Evolutionary conservation across 2,797 vertebrate species (phyloP).

Genomic region (Neomorphus geoffroyi): DNA sequence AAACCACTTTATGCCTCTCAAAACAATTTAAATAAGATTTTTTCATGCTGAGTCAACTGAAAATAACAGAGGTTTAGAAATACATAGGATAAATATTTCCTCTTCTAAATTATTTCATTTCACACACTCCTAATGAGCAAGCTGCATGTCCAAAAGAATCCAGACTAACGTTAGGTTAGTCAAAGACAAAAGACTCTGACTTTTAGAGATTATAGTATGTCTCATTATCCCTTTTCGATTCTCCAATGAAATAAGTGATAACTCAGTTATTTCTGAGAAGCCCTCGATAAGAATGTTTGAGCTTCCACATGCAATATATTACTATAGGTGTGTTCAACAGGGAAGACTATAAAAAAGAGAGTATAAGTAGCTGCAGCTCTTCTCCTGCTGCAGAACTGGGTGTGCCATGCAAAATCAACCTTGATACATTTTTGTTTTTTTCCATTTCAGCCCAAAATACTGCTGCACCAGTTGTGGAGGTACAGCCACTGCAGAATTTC

Average conservation of each 20-base stretch:
- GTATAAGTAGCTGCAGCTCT: neutral
- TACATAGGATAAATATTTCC: neutral
- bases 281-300: neutral
- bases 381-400: neutral
- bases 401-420: neutral
- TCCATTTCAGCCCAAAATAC: neutral
- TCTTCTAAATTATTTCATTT: neutral
- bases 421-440: neutral
- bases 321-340: neutral
- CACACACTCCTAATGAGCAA: neutral
- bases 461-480: neutral
- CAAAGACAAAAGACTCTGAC: neutral
- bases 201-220: neutral
- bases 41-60: neutral
- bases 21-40: neutral
- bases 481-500: neutral
- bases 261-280: constrained; percentile 1
- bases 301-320: neutral
- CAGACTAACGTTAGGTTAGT: neutral
- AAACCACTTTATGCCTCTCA: neutral
- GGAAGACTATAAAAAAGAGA: neutral
- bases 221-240: constrained; percentile 7
- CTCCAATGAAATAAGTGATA: neutral
- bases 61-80: constrained; percentile 24
- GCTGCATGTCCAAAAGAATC: neutral